These are phyloP conservation scores for Coregonus clupeaformis DNA, from an alignment of 2,113 vertebrate genomes.

Conservation along the genomic window DNA sequence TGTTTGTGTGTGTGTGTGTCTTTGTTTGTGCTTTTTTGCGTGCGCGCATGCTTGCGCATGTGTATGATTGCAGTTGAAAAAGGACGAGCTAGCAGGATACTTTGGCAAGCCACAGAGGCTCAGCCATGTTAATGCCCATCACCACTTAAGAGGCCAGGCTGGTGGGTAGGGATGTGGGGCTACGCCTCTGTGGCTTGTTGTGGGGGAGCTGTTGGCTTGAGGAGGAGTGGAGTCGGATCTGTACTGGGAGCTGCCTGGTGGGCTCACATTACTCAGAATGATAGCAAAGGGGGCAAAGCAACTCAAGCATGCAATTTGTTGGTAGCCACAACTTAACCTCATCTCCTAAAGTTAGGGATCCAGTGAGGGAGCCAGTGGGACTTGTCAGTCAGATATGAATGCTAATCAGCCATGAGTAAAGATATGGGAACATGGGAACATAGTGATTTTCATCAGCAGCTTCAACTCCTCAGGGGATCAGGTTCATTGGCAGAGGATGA, in stretches of 20 bases:
- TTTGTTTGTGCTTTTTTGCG: not conserved
- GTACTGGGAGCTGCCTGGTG: conserved; percentile 58
- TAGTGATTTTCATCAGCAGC: conserved; percentile 72
- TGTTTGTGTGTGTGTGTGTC: not conserved
- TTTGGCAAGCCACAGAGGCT: conserved; percentile 61
- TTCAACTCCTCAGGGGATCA: conserved; percentile 48
- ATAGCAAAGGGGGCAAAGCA: conserved; percentile 67
- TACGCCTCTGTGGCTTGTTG: conserved; percentile 59
- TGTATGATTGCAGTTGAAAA: conserved; percentile 8
- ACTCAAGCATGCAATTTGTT: conserved; percentile 77
- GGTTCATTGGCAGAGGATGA: conserved; percentile 71
- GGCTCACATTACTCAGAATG: conserved; percentile 71
- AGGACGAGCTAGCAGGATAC: conserved; percentile 60
- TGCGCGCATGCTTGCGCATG: not conserved
- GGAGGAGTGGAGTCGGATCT: conserved; percentile 56
- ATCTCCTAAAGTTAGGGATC: conserved; percentile 68
- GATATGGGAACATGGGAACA: conserved; percentile 52
- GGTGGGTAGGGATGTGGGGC: conserved; percentile 62
- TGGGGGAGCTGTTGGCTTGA: conserved; percentile 7
- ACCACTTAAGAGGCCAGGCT: conserved; percentile 57
- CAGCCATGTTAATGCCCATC: conserved; percentile 62
- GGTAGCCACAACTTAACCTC: conserved; percentile 74
- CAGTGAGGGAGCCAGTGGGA: conserved; percentile 60
- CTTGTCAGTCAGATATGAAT: conserved; percentile 73
- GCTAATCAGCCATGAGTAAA: conserved; percentile 66